These are phyloP conservation scores for Indicator indicator DNA, from an alignment of 2,113 vertebrate genomes.

Conservation along the genomic window DNA sequence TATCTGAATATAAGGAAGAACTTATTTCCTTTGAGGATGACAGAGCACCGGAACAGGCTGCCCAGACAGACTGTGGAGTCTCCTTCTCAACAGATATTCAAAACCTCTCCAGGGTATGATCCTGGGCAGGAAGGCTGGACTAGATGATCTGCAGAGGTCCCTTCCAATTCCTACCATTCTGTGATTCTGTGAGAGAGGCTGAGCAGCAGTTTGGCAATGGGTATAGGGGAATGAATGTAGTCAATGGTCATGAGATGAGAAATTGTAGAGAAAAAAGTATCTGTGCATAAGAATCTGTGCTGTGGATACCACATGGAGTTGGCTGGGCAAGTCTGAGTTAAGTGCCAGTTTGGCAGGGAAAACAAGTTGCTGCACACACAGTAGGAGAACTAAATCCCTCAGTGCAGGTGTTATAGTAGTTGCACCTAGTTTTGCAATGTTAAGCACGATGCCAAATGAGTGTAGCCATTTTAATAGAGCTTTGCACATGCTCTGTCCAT, in stretches of 20 bases:
- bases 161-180: no score
- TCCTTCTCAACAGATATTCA: no score
- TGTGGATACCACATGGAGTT: not conserved
- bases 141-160: no score
- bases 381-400: not conserved
- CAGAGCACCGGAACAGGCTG: no score
- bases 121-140: no score
- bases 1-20: no score
- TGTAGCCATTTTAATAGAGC: not conserved
- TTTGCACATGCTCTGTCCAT: not conserved
- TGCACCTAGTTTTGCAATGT: not conserved
- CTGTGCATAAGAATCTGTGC: not conserved
- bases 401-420: not conserved
- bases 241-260: not conserved
- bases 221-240: not conserved
- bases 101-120: no score
- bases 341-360: not conserved
- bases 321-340: not conserved
- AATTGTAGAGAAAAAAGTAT: not conserved
- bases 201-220: not conserved
- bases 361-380: not conserved
- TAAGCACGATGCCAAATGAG: not conserved
- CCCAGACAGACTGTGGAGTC: no score
- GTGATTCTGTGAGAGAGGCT: not conserved
- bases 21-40: no score